Percentiles rank a stretch among this genome's conserved stretches.
Evolutionary conservation across 37 sponge, comb jelly and placozoan species (phyloP).

Genomic region (Hormiphora californensis): DNA sequence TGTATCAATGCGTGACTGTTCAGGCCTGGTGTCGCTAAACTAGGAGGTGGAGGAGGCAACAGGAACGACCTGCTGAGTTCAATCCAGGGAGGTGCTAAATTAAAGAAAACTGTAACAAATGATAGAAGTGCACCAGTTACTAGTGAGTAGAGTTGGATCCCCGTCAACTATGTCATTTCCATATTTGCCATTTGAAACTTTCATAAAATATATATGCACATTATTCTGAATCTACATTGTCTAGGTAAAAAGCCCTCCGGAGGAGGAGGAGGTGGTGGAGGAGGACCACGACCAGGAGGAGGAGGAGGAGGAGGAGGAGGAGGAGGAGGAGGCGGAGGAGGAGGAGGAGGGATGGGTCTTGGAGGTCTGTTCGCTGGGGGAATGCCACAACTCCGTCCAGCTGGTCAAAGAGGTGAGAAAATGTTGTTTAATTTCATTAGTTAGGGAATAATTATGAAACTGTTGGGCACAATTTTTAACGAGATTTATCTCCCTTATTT

Average conservation of each 20-base stretch:
- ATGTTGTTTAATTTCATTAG: not conserved
- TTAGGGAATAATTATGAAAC: not conserved
- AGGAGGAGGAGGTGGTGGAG: constrained; percentile 49
- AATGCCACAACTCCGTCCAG: constrained; percentile 65
- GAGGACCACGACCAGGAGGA: constrained; percentile 2
- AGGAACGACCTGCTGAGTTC: not conserved
- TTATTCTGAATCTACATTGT: no score
- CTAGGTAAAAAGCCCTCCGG: constrained; percentile 59
- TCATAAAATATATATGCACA: no score
- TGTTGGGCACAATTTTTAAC: not conserved
- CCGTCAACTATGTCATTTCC: no score
- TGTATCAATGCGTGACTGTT: no score
- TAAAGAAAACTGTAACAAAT: constrained; percentile 17
- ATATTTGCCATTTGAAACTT: no score
- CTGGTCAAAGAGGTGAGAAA: constrained; percentile 60
- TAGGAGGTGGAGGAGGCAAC: not conserved
- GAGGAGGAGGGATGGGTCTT: constrained; percentile 67
- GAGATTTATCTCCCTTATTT: not conserved
- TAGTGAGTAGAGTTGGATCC: no score
- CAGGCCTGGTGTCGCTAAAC: no score
- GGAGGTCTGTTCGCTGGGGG: constrained; percentile 87
- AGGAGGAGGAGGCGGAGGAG: constrained; percentile 15
- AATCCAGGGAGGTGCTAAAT: not conserved
- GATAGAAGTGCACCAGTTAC: constrained; percentile 11
- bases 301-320: constrained; percentile 40